phyloP scores from a whole-genome alignment of 2,797 vertebrate species.

The Fringilla coelebs region DNA sequence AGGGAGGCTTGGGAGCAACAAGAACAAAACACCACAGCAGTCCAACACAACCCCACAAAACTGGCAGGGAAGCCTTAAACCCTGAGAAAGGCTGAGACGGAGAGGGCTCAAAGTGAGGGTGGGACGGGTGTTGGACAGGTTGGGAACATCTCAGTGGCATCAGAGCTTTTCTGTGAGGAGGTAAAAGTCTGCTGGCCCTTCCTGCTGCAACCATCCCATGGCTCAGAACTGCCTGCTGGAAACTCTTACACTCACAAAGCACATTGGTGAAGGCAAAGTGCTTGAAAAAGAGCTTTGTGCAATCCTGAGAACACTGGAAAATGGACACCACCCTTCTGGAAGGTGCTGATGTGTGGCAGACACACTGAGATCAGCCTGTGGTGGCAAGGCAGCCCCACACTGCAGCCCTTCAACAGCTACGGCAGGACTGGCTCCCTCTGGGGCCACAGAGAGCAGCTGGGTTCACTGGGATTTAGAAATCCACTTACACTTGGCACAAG shows the following conservation, averaged over 20 bases:
- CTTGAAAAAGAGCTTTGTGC: not conserved
- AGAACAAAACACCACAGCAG: not conserved
- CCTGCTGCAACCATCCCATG: not conserved
- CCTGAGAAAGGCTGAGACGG: not conserved
- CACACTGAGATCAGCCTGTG: not conserved
- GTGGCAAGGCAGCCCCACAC: not conserved
- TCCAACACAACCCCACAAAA: not conserved
- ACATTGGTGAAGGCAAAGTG: not conserved
- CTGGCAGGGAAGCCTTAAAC: not conserved
- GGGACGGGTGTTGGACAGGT: not conserved
- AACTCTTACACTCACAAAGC: not conserved
- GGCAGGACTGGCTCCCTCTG: not conserved
- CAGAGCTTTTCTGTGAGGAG: not conserved
- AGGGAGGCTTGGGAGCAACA: not conserved
- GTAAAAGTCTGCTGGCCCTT: not conserved
- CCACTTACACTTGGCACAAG: not conserved
- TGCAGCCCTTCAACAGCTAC: not conserved
- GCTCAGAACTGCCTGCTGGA: not conserved
- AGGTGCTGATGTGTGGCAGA: not conserved
- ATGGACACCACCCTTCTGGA: fast-evolving
- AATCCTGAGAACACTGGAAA: not conserved
- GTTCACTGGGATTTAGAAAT: not conserved
- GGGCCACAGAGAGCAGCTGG: not conserved
- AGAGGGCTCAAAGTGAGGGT: not conserved
- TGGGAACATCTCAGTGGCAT: not conserved